Evolutionary conservation across 1,140 invertebrate genomes (phyloP), one percentile per base, ranked within the genome.

Genomic region (Tyrophagus putrescentiae): DNA sequence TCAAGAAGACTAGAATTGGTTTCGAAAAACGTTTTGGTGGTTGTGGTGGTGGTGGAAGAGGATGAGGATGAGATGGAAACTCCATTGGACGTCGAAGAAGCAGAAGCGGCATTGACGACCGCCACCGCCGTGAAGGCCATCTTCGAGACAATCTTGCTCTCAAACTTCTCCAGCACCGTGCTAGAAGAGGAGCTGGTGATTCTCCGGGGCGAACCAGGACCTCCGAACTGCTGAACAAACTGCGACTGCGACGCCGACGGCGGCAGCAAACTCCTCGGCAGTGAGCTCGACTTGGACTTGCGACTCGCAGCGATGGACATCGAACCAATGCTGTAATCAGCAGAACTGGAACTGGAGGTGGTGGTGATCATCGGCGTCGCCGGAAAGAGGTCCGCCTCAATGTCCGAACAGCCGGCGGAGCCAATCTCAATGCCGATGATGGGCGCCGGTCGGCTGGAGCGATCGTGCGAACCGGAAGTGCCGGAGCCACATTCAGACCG

Each of bases 361-460:
- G 16, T 32, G 27, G 13, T 31, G n/a, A 27, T 54, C 9, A 27
- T 11, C 9, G 3, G 13, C 32, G 3, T 54, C 9, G 27, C 27
- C 1, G 52, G 3, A 23, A 27, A 27, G 39, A 27, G 13, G 5
- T 13, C 25, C 21, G 18, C 25, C 11, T 13, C 13, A 32, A 13
- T 31, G 27, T 54, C 25, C 21, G 18, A 34, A n/a, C n/a, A n/a
- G n/a, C n/a, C n/a, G n/a, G n/a, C n/a, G n/a, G n/a, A n/a, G n/a
- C n/a, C n/a, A 31, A 54, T 54, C 39, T 54, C 52, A 33, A 54
- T 54, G 13, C 52, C 52, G 39, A 54, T 54, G n/a, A 54, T 54
- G 3, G 52, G 52, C 21, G 52, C 52, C 4, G 52, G 52, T n/a
- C 52, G 1, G 18, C 21, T 48, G n/a, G 52, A 54, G 32, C 11